These are phyloP conservation scores for Eolophus roseicapilla DNA, from an alignment of 2,113 vertebrate species.

Conservation along the genomic window DNA sequence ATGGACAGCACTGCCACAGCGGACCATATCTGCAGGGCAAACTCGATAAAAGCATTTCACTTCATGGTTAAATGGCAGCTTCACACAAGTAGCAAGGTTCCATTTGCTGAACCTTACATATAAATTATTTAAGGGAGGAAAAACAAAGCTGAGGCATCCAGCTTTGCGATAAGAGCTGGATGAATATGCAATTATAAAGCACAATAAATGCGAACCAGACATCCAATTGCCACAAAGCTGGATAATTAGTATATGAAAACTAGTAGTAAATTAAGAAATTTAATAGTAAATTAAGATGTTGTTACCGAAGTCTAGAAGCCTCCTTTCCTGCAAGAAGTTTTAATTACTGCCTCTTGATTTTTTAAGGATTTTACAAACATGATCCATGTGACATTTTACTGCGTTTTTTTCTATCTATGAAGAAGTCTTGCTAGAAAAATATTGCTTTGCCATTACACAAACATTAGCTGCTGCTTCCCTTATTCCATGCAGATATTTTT, in stretches of 20 bases:
- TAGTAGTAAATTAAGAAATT: background rate
- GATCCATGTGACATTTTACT: background rate
- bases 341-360: background rate
- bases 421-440: background rate
- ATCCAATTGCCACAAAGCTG: background rate
- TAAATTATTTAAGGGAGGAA: conserved; percentile 33
- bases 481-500: background rate
- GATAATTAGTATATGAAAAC: background rate
- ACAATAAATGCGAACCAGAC: conserved; percentile 22
- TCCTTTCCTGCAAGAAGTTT: background rate
- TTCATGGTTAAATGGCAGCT: conserved; percentile 79
- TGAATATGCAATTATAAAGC: conserved; percentile 6
- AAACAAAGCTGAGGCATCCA: conserved; percentile 43
- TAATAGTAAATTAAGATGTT: background rate
- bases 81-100: conserved; percentile 82
- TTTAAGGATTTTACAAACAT: background rate
- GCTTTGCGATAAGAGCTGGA: background rate
- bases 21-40: conserved; percentile 86
- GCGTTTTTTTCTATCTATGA: background rate
- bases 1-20: conserved; percentile 88
- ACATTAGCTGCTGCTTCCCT: background rate
- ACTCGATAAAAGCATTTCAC: conserved; percentile 79
- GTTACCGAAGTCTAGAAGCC: background rate
- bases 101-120: conserved; percentile 70
- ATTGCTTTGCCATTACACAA: background rate